These are phyloP conservation scores for Odontocerum albicorne DNA, from an alignment of 2,888 invertebrate genomes.

Conservation along the genomic window DNA sequence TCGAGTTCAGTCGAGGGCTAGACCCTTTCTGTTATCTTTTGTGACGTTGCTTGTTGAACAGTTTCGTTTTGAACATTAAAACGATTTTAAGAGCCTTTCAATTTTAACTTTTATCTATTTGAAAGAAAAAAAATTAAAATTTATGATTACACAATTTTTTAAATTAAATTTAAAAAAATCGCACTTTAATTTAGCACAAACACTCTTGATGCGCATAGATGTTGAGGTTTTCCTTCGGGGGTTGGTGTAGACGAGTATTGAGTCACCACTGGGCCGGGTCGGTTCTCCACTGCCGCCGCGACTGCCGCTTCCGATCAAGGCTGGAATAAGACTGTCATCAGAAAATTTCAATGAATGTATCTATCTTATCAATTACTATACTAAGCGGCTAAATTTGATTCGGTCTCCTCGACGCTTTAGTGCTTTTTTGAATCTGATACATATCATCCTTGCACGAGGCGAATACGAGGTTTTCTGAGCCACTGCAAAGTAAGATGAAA, in stretches of 20 bases:
- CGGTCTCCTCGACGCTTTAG: not conserved
- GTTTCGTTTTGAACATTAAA: too few species aligned
- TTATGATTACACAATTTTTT: too few species aligned
- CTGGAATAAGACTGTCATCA: conserved; percentile 20
- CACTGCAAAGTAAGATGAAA: not conserved
- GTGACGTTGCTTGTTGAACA: not conserved
- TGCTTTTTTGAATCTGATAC: too few species aligned
- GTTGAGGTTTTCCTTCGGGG: too few species aligned
- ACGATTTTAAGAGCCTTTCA: too few species aligned
- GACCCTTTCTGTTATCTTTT: not conserved
- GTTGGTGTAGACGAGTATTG: too few species aligned
- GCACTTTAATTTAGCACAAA: too few species aligned
- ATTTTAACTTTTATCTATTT: too few species aligned
- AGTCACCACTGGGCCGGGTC: conserved; percentile 1
- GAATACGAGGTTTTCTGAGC: not conserved
- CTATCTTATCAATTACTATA: conserved; percentile 9
- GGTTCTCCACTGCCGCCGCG: not conserved
- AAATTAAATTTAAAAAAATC: too few species aligned
- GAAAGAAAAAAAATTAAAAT: too few species aligned
- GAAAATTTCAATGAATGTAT: conserved; percentile 8
- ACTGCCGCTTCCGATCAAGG: conserved; percentile 15
- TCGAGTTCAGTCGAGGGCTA: not conserved
- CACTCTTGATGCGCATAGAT: too few species aligned
- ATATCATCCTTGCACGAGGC: too few species aligned
- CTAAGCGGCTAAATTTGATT: conserved; percentile 4